A percentile compares a stretch with the other conserved stretches of the same genome.
Evolutionary conservation across 2,113 vertebrate genomes (phyloP).

Genomic region (Pachyramphus minor): DNA sequence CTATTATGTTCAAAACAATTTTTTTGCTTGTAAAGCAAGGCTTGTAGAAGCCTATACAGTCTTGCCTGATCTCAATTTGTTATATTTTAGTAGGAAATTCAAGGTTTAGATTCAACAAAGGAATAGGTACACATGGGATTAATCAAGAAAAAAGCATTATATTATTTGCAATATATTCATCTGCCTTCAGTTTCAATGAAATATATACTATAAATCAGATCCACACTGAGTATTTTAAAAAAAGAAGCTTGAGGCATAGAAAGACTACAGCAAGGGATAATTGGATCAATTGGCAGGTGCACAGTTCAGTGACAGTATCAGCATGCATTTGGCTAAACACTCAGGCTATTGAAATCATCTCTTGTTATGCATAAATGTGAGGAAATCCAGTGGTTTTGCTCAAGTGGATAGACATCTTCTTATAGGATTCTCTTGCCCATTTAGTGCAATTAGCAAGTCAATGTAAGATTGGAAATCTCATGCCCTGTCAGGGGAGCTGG

Average conservation of each 20-base stretch:
- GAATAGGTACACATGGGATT: neutral
- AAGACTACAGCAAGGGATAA: neutral
- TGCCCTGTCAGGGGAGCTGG: neutral
- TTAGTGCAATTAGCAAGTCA: neutral
- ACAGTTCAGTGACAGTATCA: neutral
- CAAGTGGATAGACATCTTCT: neutral
- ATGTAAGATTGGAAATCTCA: neutral
- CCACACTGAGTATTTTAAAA: neutral
- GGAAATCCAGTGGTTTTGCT: neutral
- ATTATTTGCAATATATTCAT: neutral
- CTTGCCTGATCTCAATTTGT: neutral
- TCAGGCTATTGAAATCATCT: neutral
- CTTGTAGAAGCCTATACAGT: neutral
- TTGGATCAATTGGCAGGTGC: neutral
- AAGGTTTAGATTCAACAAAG: neutral
- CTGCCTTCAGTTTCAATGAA: neutral
- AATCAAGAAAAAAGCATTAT: neutral
- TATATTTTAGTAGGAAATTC: neutral
- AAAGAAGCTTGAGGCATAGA: neutral
- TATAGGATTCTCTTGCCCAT: neutral
- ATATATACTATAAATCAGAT: neutral
- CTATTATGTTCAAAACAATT: too few relatives aligned
- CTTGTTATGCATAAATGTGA: neutral
- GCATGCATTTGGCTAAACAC: neutral
- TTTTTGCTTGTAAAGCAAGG: neutral